Conservation (phyloP, 2,797 vertebrate genomes). For the Sebastes vulpes region DNA sequence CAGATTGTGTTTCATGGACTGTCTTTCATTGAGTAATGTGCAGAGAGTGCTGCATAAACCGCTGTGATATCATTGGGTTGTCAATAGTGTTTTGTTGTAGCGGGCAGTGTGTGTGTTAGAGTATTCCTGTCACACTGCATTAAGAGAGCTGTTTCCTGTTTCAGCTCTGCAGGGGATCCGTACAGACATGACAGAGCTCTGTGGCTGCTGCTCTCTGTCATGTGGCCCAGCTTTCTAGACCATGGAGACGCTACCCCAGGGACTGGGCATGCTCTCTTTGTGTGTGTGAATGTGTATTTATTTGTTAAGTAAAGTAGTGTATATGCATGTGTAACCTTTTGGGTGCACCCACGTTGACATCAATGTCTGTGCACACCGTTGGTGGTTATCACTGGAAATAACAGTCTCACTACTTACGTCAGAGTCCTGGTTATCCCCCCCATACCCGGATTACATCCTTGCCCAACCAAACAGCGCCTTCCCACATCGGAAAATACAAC, state of each 20-base stretch:
- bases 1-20: constrained; percentile 59
- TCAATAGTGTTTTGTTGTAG: constrained; percentile 61
- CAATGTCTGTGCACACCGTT: background rate
- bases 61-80: constrained; percentile 71
- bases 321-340: background rate
- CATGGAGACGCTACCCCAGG: constrained; percentile 8
- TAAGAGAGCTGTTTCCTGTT: constrained; percentile 34
- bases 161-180: constrained; percentile 44
- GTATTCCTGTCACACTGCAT: constrained; percentile 48
- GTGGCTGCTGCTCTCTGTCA: constrained; percentile 50
- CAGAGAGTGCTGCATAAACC: constrained; percentile 44
- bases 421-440: constrained; percentile 9
- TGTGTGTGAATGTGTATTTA: background rate
- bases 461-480: constrained; percentile 5
- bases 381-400: constrained; percentile 33
- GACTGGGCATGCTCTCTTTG: background rate
- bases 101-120: constrained; percentile 37
- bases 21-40: constrained; percentile 61
- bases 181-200: constrained; percentile 42
- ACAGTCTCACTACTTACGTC: constrained; percentile 12
- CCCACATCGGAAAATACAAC: constrained; percentile 17
- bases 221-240: constrained; percentile 65
- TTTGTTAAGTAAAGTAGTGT: background rate
- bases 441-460: background rate
- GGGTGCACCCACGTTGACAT: background rate